These are phyloP conservation scores for Caenorhabditis tropicalis DNA, from an alignment of 1,140 invertebrate genomes.

Conservation along the genomic window DNA sequence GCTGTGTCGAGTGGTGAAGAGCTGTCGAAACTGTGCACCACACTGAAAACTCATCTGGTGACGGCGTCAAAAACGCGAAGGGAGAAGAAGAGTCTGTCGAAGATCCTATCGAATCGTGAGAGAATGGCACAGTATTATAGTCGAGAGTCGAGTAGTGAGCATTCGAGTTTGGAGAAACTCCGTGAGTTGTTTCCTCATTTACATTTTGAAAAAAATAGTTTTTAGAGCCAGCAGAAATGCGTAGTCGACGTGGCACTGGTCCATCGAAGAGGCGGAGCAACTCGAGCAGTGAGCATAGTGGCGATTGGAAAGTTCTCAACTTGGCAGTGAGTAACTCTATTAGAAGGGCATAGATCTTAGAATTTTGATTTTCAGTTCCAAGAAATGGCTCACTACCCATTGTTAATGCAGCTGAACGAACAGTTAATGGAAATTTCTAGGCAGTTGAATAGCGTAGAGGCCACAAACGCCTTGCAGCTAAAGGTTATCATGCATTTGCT, in stretches of 20 bases:
- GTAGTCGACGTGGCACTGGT: neutral
- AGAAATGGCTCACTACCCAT: slow-evolving; percentile 36
- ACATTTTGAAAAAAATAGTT: neutral
- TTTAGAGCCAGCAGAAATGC: slow-evolving; percentile 20
- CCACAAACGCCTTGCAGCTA: slow-evolving; percentile 1
- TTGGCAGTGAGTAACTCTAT: neutral
- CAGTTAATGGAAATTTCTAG: slow-evolving; percentile 1
- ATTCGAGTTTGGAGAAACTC: slow-evolving; percentile 23
- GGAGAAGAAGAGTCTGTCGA: neutral
- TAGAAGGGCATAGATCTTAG: no score
- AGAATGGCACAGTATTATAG: slow-evolving; percentile 8
- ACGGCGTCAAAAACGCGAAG: neutral
- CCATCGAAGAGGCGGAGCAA: slow-evolving; percentile 2
- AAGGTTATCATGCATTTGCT: slow-evolving; percentile 28
- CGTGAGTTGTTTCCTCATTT: neutral
- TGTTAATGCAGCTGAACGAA: slow-evolving; percentile 6
- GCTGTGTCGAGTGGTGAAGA: slow-evolving; percentile 10
- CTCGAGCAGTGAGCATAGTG: neutral
- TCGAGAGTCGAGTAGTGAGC: slow-evolving; percentile 16
- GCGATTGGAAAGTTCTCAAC: slow-evolving; percentile 19
- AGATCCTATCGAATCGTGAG: slow-evolving; percentile 1
- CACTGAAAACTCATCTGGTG: neutral
- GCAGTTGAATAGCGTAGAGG: slow-evolving; percentile 9
- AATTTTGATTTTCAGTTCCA: neutral
- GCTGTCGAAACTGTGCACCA: neutral